Evolutionary conservation across 2,888 invertebrate species (phyloP).

Genomic region (Dicyrtoma fusca): DNA sequence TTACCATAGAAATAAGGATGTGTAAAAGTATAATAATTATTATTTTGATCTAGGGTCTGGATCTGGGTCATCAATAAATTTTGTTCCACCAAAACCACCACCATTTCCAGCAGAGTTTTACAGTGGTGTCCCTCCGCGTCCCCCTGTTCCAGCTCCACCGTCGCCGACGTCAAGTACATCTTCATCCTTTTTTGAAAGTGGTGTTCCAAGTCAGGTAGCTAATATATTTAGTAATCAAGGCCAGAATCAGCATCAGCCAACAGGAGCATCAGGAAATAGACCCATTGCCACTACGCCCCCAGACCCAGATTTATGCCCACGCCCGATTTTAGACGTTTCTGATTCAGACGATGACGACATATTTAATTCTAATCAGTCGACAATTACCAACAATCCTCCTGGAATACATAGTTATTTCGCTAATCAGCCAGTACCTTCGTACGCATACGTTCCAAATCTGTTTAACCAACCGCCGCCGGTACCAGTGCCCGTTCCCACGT

Average conservation of each 20-base stretch:
- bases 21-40: no score
- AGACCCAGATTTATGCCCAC: conserved; percentile 4
- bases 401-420: no score
- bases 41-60: no score
- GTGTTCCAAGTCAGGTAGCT: no score
- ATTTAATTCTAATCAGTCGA: conserved; percentile 12
- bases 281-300: background rate
- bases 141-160: background rate
- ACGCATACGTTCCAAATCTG: no score
- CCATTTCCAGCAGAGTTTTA: conserved; percentile 7
- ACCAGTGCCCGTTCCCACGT: background rate
- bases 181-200: no score
- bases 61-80: no score
- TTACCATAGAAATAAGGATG: no score
- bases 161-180: background rate
- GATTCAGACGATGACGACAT: conserved; percentile 15
- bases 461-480: background rate
- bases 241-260: background rate
- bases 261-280: background rate
- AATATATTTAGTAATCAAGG: no score
- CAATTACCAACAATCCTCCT: no score
- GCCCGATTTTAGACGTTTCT: conserved; percentile 3
- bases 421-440: no score
- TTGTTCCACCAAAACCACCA: conserved; percentile 14
- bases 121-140: background rate